These are phyloP conservation scores for Pyrochroa serraticornis DNA, from an alignment of 2,888 invertebrate species.

Conservation along the genomic window DNA sequence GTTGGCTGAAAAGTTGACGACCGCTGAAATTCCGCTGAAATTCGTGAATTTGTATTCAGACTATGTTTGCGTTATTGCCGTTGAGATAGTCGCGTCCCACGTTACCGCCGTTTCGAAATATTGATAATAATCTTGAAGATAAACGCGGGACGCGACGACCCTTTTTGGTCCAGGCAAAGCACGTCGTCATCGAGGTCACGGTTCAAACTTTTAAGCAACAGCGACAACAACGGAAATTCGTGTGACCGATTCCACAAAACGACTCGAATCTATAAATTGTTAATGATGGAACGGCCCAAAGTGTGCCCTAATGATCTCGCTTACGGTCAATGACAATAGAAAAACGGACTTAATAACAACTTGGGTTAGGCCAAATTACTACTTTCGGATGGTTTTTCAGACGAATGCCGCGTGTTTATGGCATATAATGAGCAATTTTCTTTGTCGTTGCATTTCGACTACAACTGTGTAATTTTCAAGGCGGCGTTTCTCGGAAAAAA, in stretches of 20 bases:
- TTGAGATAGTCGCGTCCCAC: constrained; percentile 53
- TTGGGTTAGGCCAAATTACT: constrained; percentile 35
- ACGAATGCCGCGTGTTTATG: constrained; percentile 37
- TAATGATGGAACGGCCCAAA: background rate
- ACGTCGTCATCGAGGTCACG: background rate
- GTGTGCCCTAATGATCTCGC: constrained; percentile 40
- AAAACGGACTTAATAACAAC: constrained; percentile 32
- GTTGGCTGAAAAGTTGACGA: constrained; percentile 35
- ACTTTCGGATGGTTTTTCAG: constrained; percentile 35
- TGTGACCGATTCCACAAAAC: background rate
- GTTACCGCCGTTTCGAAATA: constrained; percentile 51
- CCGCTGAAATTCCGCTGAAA: constrained; percentile 48
- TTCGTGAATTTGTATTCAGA: constrained; percentile 56
- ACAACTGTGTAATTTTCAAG: constrained; percentile 15
- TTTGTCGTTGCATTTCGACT: constrained; percentile 23
- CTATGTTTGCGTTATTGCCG: constrained; percentile 40
- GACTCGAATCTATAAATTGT: constrained; percentile 2
- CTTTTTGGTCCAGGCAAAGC: constrained; percentile 21
- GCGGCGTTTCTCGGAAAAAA: constrained; percentile 11
- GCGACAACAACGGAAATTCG: background rate
- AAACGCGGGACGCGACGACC: too few relatives aligned
- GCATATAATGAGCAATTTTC: constrained; percentile 41
- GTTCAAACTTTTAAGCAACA: background rate
- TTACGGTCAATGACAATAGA: constrained; percentile 41
- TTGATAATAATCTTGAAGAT: constrained; percentile 56